Base-by-base conservation (phyloP, 2,888 invertebrate species). In the Dryobotodes eremita region DNA sequence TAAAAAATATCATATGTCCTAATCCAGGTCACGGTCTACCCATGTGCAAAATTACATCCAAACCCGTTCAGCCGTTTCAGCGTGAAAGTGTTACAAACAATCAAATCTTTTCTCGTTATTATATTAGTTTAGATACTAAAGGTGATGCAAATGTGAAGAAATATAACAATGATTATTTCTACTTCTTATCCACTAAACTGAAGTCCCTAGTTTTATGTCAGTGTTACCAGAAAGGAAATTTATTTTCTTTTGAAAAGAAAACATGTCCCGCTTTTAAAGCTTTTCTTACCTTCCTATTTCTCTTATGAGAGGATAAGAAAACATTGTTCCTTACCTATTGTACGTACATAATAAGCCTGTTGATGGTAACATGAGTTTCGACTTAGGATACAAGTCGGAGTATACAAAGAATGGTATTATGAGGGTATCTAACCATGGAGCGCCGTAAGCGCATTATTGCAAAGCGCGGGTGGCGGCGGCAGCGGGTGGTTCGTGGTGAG, bases 361-460 rank as follows among this genome's bases (percentile, higher is more conserved):
- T 92, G 90, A 89, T 89, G 90, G 92, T 91, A 93, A 96, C 96
- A 96, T 90, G 95, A 92, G 92, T 95, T 95, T 95, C 94, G 94
- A 95, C 95, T 96, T 95, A 95, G 91, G 92, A 91, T 93, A 91
- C 92, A 93, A 95, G 93, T 92, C 91, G 89, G 91, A 90, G 89
- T 92, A 91, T 92, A 93, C 92, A 93, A 95, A 95, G 94, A 95
- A 94, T 95, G 92, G 95, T 91, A 94, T 95, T 95, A 95, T 94
- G 93, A 93, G 95, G 94, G 94, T 93, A 92, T 90, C 91, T 92
- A 93, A 91, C 91, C 90, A 93, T 92, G 92, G 92, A 93, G 94
- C 91, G 92, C 92, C 93, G 91, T 96, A 96, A 96, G 96, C 95
- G 96, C 94, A 96, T 96, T 96, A 96, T 94, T 94, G 95, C 94